Conservation (phyloP, 2,888 invertebrate species). For the Labia minor region DNA sequence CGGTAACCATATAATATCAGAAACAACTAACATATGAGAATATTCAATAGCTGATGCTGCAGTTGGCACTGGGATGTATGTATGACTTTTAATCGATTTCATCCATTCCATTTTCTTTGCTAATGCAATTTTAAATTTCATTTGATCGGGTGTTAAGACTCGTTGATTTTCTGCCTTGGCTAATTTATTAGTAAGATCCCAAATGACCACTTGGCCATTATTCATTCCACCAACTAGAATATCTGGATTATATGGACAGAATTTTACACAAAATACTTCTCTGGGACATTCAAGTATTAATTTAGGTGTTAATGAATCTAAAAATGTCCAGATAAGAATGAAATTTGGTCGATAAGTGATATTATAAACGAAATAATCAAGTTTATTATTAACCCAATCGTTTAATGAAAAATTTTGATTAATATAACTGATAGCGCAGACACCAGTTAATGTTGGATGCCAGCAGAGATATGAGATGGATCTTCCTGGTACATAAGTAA, state of each 20-base stretch:
- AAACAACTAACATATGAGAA: slow-evolving; percentile 54
- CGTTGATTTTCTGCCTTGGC: slow-evolving; percentile 51
- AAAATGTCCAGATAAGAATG: slow-evolving; percentile 64
- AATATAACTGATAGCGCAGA: slow-evolving; percentile 55
- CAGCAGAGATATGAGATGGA: slow-evolving; percentile 54
- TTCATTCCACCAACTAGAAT: slow-evolving; percentile 58
- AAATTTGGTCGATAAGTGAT: slow-evolving; percentile 38
- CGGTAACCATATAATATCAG: slow-evolving; percentile 57
- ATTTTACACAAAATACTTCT: slow-evolving; percentile 52
- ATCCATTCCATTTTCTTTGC: slow-evolving; percentile 55
- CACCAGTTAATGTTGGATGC: slow-evolving; percentile 61
- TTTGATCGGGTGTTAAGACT: slow-evolving; percentile 40
- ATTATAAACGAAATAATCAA: background rate
- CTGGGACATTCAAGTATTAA: slow-evolving; percentile 55
- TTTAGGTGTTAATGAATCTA: slow-evolving; percentile 56
- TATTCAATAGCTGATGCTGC: slow-evolving; percentile 49
- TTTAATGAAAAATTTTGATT: slow-evolving; percentile 34
- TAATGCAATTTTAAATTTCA: slow-evolving; percentile 13
- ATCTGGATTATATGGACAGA: slow-evolving; percentile 59
- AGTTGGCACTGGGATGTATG: slow-evolving; percentile 44
- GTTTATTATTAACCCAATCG: background rate
- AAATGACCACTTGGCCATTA: slow-evolving; percentile 52
- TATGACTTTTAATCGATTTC: slow-evolving; percentile 47
- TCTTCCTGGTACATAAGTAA: slow-evolving; percentile 46
- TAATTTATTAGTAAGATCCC: slow-evolving; percentile 56